A percentile compares a stretch with the other conserved stretches of the same genome.
Conservation (phyloP, 2,797 vertebrate genomes). For the Hyperoplus immaculatus region DNA sequence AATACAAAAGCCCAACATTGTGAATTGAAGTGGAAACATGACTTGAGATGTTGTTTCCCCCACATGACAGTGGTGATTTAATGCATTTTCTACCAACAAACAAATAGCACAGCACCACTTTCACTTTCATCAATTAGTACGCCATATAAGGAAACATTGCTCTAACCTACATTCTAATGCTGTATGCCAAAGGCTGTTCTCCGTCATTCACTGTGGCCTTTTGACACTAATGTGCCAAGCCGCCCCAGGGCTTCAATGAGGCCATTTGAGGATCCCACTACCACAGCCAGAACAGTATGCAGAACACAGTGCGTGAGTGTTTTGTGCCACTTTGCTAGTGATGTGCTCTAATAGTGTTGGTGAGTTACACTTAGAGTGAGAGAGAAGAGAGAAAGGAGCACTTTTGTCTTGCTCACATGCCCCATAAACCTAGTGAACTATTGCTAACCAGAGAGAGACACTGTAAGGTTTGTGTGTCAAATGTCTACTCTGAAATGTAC, state of each 20-base stretch:
- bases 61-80: constrained; percentile 18
- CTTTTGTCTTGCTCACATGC: constrained; percentile 38
- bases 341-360: constrained; percentile 51
- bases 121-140: constrained; percentile 44
- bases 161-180: constrained; percentile 66
- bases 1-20: constrained; percentile 1
- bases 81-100: constrained; percentile 41
- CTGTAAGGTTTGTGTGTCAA: constrained; percentile 13
- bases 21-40: constrained; percentile 29
- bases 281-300: constrained; percentile 54
- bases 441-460: constrained; percentile 40
- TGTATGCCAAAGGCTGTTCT: constrained; percentile 63
- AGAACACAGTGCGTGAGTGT: constrained; percentile 55
- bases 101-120: constrained; percentile 18
- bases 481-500: background rate
- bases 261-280: constrained; percentile 68
- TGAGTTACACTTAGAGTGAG: constrained; percentile 45
- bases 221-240: constrained; percentile 80
- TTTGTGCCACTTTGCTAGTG: constrained; percentile 51
- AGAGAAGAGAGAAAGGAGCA: constrained; percentile 35
- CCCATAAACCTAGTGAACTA: constrained; percentile 55
- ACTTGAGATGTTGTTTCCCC: constrained; percentile 7
- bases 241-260: constrained; percentile 66
- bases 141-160: constrained; percentile 34
- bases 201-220: constrained; percentile 70